Base-by-base conservation (phyloP, 2,797 vertebrate species). In the Sebastes cheni region DNA sequence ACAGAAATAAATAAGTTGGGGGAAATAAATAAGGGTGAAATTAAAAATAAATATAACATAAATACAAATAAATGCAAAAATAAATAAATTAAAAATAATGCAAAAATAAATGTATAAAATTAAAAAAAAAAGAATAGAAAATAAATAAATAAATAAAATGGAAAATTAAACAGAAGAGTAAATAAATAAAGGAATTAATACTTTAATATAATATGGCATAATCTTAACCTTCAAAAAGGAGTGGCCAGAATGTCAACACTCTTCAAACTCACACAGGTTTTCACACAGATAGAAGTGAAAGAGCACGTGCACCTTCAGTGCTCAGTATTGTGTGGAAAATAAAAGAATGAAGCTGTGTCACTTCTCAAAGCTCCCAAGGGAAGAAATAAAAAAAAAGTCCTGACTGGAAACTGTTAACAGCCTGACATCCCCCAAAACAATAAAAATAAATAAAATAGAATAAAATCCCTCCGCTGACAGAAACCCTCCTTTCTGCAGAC, bases 381-480 rank as follows among this genome's bases (percentile, higher is more conserved):
- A 65, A 61, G 9, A 11, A 69, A 25, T 12, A 25, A 42, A 55
- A 62, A 32, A 60, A 27, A 60, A 67, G 62, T 18, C 42, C 74
- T 46, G 54, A 59, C 32, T 67, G 59, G 36, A 75, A 86, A 67
- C 29, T 23, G 70, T 67, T 77, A 71, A 71, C 67, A 27, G 39
- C n/a, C 60, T 62, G 54, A 75, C 72, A 62, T 68, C 30, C 39
- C 12, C 9, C 39, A 27, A 59, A 70, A 72, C 27, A 32, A 74
- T 72, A 67, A 52, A 79, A 66, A 55, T 7, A 27, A 82, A 72
- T 30, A 23, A 60, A 73, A 29, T 10, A 11, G 16, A 79, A 60
- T 64, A 16, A 34, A 8, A 12, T 72, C 20, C 22, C 52, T 54
- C 8, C 0, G 5, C 75, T 67, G 78, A 79, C 64, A 80, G 77